These are phyloP conservation scores for Zosterops pallidus DNA, from an alignment of 2,113 vertebrate genomes.

Conservation along the genomic window DNA sequence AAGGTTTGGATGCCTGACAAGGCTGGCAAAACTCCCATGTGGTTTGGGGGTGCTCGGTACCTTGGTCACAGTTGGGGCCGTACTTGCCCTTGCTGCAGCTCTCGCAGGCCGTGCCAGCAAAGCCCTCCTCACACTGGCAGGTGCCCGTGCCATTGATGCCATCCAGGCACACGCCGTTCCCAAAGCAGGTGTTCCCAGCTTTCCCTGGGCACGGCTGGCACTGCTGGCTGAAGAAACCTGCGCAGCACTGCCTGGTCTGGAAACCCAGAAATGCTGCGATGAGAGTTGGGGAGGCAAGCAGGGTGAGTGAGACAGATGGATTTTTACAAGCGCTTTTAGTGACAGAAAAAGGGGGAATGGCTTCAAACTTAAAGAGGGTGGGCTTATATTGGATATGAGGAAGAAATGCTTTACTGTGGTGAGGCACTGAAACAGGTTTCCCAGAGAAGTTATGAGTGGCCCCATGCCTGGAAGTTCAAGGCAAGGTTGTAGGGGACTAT, in stretches of 20 bases:
- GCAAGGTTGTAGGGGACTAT: background rate
- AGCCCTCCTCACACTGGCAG: slow-evolving; percentile 80
- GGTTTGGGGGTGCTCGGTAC: slow-evolving; percentile 33
- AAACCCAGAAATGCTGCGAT: background rate
- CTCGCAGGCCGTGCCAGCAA: slow-evolving; percentile 86
- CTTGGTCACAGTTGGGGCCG: slow-evolving; percentile 87
- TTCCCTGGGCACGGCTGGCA: slow-evolving; percentile 88
- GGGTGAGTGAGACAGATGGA: accelerated
- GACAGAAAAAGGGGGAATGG: background rate
- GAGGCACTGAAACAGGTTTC: background rate
- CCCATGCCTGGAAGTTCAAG: background rate
- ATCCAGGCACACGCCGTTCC: slow-evolving; percentile 84
- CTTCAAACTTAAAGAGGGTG: background rate
- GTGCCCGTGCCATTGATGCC: slow-evolving; percentile 80
- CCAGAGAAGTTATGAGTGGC: too few species aligned
- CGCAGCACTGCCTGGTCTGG: slow-evolving; percentile 83
- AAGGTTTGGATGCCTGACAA: background rate
- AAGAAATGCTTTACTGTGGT: background rate
- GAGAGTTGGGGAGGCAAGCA: background rate
- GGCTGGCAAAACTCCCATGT: accelerated
- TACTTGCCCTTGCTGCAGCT: slow-evolving; percentile 80
- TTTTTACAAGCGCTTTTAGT: background rate
- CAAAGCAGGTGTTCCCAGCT: slow-evolving; percentile 73
- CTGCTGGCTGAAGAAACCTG: slow-evolving; percentile 84
- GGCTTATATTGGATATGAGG: background rate